Conservation (phyloP, 2,113 vertebrate genomes). For the Garra rufa region DNA sequence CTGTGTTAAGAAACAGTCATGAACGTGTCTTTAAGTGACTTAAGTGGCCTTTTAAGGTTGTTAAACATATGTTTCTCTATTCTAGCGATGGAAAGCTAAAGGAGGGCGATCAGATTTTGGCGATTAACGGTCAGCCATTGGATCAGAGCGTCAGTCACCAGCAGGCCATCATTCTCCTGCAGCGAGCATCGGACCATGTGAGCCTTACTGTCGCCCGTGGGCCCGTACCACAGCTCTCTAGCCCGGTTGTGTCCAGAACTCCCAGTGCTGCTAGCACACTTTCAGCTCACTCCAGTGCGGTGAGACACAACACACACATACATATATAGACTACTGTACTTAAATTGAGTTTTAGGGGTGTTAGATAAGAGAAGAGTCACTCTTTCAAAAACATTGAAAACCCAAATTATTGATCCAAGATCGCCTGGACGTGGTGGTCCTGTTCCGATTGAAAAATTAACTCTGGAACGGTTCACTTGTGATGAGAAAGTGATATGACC, state of each 20-base stretch:
- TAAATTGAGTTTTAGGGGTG: too few species aligned
- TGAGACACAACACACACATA: slow-evolving; percentile 66
- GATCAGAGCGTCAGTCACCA: slow-evolving; percentile 85
- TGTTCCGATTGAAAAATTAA: neutral
- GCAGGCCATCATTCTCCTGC: slow-evolving; percentile 81
- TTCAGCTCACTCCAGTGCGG: slow-evolving; percentile 91
- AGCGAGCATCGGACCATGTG: slow-evolving; percentile 82
- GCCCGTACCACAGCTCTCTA: slow-evolving; percentile 80
- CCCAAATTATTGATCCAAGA: neutral
- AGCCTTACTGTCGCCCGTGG: slow-evolving; percentile 82
- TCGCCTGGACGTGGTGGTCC: neutral
- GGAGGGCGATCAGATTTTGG: slow-evolving; percentile 87
- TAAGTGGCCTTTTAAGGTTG: too few species aligned
- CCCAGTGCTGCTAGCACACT: slow-evolving; percentile 92
- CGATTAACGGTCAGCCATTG: slow-evolving; percentile 81
- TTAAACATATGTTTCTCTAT: neutral
- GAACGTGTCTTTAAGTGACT: too few species aligned
- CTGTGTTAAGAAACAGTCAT: too few species aligned
- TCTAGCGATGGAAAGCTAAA: slow-evolving; percentile 81
- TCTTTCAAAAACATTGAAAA: neutral
- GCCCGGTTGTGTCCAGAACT: slow-evolving; percentile 88
- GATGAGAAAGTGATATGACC: neutral
- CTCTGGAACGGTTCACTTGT: neutral
- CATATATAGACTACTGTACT: neutral
- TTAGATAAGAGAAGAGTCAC: too few species aligned